Percentiles rank a stretch among this genome's conserved stretches.
Conservation (phyloP, 1,140 invertebrate genomes). For the Heliconius nattereri region DNA sequence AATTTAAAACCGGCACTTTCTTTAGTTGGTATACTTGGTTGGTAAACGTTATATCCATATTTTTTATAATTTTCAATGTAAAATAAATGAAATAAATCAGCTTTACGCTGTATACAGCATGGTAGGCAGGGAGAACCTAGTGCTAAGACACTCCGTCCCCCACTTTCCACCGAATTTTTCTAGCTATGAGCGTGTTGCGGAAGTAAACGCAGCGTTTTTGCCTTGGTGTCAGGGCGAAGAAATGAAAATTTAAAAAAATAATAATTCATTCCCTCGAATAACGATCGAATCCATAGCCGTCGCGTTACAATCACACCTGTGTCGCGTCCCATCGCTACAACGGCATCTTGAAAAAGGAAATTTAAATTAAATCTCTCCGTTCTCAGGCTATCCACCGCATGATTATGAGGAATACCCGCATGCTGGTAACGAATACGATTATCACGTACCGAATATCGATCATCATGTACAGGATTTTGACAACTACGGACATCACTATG, state of each 20-base stretch:
- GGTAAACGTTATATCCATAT: background rate
- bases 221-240: no score
- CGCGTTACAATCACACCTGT: no score
- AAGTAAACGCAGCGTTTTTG: no score
- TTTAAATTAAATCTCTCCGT: conserved; percentile 3
- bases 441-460: conserved; percentile 47
- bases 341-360: background rate
- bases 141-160: no score
- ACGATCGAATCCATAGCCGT: no score
- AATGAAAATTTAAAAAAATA: no score
- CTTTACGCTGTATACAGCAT: no score
- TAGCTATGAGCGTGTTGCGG: no score
- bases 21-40: background rate
- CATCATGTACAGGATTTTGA: conserved; percentile 46
- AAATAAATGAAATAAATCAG: background rate
- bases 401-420: conserved; percentile 60
- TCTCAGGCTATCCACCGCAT: conserved; percentile 38
- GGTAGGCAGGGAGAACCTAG: no score
- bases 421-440: conserved; percentile 55
- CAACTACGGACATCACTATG: conserved; percentile 43
- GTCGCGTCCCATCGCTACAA: no score
- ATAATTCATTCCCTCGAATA: no score
- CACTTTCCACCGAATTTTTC: no score
- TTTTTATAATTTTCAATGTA: background rate
- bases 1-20: background rate